A percentile compares a stretch with the other conserved stretches of the same genome.
Conservation (phyloP, 1,140 invertebrate genomes). For the Drosophila serrata region DNA sequence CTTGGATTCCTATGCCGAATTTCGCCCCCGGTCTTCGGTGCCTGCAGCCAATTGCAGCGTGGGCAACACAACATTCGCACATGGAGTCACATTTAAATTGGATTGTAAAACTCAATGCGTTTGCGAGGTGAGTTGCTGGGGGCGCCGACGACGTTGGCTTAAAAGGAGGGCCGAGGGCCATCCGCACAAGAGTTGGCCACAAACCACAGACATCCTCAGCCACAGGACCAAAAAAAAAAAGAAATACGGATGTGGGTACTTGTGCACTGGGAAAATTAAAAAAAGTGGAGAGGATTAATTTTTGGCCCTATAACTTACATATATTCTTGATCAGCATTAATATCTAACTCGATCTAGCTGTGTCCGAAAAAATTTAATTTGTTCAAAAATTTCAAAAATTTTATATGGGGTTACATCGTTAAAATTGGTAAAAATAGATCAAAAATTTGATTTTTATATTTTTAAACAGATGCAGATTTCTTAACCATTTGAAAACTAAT, state of each 20-base stretch:
- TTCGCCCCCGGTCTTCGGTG: slow-evolving; percentile 6
- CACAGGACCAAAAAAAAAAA: slow-evolving; percentile 18
- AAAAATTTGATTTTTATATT: too few relatives aligned
- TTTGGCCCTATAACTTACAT: too few relatives aligned
- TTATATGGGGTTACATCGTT: too few relatives aligned
- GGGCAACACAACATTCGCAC: slow-evolving; percentile 87
- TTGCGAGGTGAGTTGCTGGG: slow-evolving; percentile 87
- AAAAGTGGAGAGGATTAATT: too few relatives aligned
- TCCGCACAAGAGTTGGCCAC: slow-evolving; percentile 47
- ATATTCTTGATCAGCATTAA: too few relatives aligned
- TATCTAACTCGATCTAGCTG: too few relatives aligned
- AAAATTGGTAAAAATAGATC: too few relatives aligned
- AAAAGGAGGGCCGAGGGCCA: slow-evolving; percentile 3
- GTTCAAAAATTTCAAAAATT: too few relatives aligned
- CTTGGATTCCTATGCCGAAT: slow-evolving; percentile 20
- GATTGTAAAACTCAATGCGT: slow-evolving; percentile 90
- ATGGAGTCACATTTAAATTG: slow-evolving; percentile 89
- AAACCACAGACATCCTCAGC: slow-evolving; percentile 54
- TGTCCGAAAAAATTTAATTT: too few relatives aligned
- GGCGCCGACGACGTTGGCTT: neutral
- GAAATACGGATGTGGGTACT: neutral
- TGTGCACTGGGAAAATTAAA: neutral
- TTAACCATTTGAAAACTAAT: too few relatives aligned
- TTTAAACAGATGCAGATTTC: too few relatives aligned
- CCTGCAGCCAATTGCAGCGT: slow-evolving; percentile 86